Evolutionary conservation across 1,140 invertebrate species (phyloP).

Genomic region (Cydia fagiglandana): DNA sequence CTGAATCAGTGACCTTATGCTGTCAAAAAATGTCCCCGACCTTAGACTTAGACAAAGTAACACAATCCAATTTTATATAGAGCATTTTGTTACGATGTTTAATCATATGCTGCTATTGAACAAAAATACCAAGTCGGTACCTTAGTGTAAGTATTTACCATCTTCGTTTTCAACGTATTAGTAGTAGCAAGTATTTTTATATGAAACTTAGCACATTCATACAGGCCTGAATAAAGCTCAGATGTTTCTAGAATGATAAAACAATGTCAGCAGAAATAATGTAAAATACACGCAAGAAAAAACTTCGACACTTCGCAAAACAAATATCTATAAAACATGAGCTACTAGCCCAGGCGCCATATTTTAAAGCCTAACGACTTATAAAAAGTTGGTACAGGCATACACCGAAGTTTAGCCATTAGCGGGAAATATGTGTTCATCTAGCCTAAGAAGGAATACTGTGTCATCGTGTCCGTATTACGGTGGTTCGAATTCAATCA

Average conservation of each 20-base stretch:
- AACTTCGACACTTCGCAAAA: conserved; percentile 26
- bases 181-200: too few species aligned
- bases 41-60: too few species aligned
- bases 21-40: too few species aligned
- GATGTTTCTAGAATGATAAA: not conserved
- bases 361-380: conserved; percentile 52
- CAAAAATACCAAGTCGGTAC: too few species aligned
- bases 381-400: conserved; percentile 48
- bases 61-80: too few species aligned
- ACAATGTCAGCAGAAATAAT: not conserved
- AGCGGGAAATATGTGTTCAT: conserved; percentile 68
- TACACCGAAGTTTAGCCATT: conserved; percentile 63
- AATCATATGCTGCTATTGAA: too few species aligned
- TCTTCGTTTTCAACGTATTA: too few species aligned
- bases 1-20: too few species aligned
- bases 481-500: not conserved
- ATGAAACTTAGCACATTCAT: too few species aligned
- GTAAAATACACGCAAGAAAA: conserved; percentile 11
- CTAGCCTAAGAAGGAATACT: conserved; percentile 67
- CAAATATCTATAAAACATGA: conserved; percentile 36
- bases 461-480: conserved; percentile 51
- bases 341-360: conserved; percentile 36
- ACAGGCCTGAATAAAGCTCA: not conserved
- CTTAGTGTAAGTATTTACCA: too few species aligned
- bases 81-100: too few species aligned